A percentile compares a stretch with the other conserved stretches of the same genome.
These are phyloP conservation scores for Leptinotarsa texana DNA, from an alignment of 1,140 invertebrate species.

Conservation along the genomic window DNA sequence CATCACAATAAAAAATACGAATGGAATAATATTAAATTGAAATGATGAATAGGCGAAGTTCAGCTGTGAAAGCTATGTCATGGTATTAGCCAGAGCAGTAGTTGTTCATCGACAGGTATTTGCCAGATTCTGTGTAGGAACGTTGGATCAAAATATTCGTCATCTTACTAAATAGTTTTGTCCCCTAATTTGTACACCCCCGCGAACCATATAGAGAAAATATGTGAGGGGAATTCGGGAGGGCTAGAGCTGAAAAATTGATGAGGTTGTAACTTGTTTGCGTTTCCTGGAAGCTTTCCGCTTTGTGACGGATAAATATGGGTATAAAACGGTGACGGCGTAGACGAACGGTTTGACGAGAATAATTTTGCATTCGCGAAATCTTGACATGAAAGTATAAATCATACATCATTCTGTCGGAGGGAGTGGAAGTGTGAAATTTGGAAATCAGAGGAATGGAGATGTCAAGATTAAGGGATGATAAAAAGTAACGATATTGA, in stretches of 20 bases:
- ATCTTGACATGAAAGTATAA: constrained; percentile 1
- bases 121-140: no score
- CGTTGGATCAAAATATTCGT: no score
- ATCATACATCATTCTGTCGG: constrained; percentile 10
- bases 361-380: constrained; percentile 4
- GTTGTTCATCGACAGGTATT: no score
- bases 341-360: not conserved
- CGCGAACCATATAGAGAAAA: no score
- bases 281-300: not conserved
- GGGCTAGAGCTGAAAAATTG: not conserved
- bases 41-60: no score
- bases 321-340: constrained; percentile 11
- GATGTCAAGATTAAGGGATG: not conserved
- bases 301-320: constrained; percentile 3
- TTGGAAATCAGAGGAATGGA: not conserved
- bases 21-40: no score
- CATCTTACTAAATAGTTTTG: no score
- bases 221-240: no score
- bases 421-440: constrained; percentile 6
- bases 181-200: no score
- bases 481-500: not conserved
- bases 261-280: not conserved
- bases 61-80: no score
- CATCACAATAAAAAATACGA: no score
- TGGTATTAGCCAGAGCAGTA: no score